These are phyloP conservation scores for Plebejus anna DNA, from an alignment of 2,888 invertebrate species.

Conservation along the genomic window DNA sequence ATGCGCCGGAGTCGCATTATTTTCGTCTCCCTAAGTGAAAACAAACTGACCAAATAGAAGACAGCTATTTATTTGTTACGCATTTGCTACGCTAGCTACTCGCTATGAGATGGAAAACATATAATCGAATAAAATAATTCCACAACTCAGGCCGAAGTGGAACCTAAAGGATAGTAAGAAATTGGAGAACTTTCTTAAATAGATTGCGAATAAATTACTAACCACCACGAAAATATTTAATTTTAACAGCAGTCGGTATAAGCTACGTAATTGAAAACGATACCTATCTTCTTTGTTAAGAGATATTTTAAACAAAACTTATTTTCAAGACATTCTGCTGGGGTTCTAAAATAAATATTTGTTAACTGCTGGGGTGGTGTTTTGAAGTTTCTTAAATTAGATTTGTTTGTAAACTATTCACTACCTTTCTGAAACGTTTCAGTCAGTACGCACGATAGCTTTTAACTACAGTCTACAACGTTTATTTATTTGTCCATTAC, in stretches of 20 bases:
- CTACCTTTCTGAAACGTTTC: not conserved
- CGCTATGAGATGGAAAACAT: not conserved
- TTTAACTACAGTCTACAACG: not conserved
- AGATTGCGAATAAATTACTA: not conserved
- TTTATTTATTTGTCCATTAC: not conserved
- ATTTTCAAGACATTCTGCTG: not conserved
- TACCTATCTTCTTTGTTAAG: not conserved
- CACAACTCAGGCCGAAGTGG: not conserved
- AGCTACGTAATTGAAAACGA: not conserved
- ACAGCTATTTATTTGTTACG: not conserved
- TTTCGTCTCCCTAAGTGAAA: not conserved
- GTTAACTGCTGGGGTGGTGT: not conserved
- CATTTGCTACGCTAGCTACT: not conserved
- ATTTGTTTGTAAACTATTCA: constrained; percentile 13
- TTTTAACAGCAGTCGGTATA: not conserved
- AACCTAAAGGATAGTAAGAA: not conserved
- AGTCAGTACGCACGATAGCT: not conserved
- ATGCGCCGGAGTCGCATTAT: not conserved
- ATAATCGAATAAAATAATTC: not conserved
- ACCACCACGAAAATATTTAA: too few species aligned
- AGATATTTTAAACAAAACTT: constrained; percentile 1
- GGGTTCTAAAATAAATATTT: constrained; percentile 21
- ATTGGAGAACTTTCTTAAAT: not conserved
- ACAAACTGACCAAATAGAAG: not conserved
- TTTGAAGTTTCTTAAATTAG: constrained; percentile 16